Evolutionary conservation across 2,888 invertebrate species (phyloP).

Genomic region (Xanthostigma xanthostigma): DNA sequence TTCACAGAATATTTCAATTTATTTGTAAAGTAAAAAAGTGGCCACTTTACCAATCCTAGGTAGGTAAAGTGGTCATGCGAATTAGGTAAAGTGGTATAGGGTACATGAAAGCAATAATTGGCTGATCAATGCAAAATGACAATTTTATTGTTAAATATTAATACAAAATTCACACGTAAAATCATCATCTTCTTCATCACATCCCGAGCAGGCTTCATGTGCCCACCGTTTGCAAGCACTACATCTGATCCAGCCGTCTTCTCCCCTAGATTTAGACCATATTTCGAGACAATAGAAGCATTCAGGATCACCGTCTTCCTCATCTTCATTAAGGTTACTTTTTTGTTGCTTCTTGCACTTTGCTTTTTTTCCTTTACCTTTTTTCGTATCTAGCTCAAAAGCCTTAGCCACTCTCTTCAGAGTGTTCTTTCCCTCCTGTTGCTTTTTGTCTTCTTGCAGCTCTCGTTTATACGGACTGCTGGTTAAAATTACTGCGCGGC

Average conservation of each 20-base stretch:
- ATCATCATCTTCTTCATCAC: constrained; percentile 6
- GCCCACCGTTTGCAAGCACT: constrained; percentile 13
- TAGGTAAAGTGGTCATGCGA: not conserved
- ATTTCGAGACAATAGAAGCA: constrained; percentile 13
- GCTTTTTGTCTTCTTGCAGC: not conserved
- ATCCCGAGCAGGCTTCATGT: constrained; percentile 10
- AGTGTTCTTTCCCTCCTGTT: no score
- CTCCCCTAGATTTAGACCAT: constrained; percentile 9
- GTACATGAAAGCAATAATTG: no score
- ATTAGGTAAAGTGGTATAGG: not conserved
- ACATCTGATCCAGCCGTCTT: constrained; percentile 15
- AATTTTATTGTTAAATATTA: no score
- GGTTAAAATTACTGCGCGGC: not conserved
- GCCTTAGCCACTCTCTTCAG: no score
- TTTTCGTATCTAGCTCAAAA: no score
- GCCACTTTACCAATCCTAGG: constrained; percentile 1
- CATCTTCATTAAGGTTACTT: constrained; percentile 1
- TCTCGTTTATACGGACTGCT: not conserved
- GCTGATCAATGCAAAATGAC: no score
- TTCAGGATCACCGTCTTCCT: constrained; percentile 7
- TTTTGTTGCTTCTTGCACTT: constrained; percentile 5
- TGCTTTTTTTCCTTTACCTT: constrained; percentile 3
- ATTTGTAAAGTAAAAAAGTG: not conserved
- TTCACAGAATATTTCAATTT: no score
- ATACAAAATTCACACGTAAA: not conserved